phyloP scores from a whole-genome alignment of 2,113 vertebrate genomes.

The Laticauda laticaudata region DNA sequence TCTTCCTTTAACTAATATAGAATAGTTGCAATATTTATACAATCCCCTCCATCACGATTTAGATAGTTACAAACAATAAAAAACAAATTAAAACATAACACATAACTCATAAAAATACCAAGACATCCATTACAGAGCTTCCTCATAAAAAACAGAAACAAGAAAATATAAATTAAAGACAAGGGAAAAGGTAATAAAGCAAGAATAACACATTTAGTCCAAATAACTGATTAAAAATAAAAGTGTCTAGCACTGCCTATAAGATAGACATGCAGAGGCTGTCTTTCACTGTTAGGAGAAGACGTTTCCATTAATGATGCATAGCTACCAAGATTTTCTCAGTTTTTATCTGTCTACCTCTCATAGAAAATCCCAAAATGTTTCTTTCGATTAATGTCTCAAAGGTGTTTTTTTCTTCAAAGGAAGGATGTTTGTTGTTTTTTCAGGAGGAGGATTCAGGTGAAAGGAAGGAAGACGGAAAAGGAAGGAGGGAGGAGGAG shows the following conservation, averaged over 20 bases:
- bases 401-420: no score
- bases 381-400: no score
- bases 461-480: no score
- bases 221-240: not conserved
- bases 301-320: no score
- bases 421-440: no score
- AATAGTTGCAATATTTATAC: not conserved
- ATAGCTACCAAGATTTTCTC: no score
- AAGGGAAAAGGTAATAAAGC: not conserved
- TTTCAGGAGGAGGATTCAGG: no score
- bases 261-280: not conserved
- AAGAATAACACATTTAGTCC: not conserved
- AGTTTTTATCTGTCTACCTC: no score
- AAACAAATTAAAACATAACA: not conserved
- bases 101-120: not conserved
- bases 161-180: not conserved
- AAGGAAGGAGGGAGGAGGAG: no score
- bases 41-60: not conserved
- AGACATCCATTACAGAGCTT: not conserved
- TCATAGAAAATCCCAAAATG: no score
- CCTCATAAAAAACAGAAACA: not conserved
- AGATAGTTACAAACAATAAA: not conserved
- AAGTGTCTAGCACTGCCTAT: not conserved
- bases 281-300: no score
- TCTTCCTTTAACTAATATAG: no score